phyloP scores from a whole-genome alignment of 2,797 vertebrate genomes.

The Sebastes steindachneri region DNA sequence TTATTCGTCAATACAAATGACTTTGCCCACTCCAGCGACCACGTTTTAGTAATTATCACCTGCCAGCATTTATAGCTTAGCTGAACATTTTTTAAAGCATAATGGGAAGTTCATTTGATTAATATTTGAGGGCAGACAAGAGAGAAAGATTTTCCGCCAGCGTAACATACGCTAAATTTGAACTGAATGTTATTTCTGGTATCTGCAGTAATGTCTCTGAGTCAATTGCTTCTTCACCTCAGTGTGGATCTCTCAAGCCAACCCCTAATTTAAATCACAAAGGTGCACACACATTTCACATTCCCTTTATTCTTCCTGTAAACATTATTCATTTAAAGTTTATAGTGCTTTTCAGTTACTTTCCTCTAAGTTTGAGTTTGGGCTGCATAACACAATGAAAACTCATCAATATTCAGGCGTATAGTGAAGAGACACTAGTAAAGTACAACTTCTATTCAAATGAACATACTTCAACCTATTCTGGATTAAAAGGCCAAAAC shows the following conservation, averaged over 20 bases:
- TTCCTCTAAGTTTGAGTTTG: slow-evolving; percentile 5
- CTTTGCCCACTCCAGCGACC: slow-evolving; percentile 32
- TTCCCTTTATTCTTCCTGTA: neutral
- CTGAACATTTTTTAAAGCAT: slow-evolving; percentile 46
- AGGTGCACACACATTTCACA: neutral
- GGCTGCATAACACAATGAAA: slow-evolving; percentile 23
- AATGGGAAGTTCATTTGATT: slow-evolving; percentile 53
- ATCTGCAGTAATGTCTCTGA: slow-evolving; percentile 53
- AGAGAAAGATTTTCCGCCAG: slow-evolving; percentile 31
- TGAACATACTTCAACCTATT: slow-evolving; percentile 58
- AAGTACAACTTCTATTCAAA: slow-evolving; percentile 56
- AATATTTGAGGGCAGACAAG: slow-evolving; percentile 21
- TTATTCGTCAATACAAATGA: slow-evolving; percentile 64
- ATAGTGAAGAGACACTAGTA: slow-evolving; percentile 27
- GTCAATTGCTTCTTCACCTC: slow-evolving; percentile 49
- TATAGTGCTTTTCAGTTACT: slow-evolving; percentile 6
- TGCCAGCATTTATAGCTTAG: slow-evolving; percentile 53
- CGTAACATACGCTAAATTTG: slow-evolving; percentile 44
- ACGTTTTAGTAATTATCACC: slow-evolving; percentile 58
- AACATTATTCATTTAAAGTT: slow-evolving; percentile 24
- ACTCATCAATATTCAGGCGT: slow-evolving; percentile 54
- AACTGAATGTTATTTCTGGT: slow-evolving; percentile 56
- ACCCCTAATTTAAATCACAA: slow-evolving; percentile 18
- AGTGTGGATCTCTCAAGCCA: slow-evolving; percentile 35
- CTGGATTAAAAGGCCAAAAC: slow-evolving; percentile 57